A percentile compares a stretch with the other conserved stretches of the same genome.
phyloP scores from a whole-genome alignment of 2,888 invertebrate species.

The Odiellus spinosus region DNA sequence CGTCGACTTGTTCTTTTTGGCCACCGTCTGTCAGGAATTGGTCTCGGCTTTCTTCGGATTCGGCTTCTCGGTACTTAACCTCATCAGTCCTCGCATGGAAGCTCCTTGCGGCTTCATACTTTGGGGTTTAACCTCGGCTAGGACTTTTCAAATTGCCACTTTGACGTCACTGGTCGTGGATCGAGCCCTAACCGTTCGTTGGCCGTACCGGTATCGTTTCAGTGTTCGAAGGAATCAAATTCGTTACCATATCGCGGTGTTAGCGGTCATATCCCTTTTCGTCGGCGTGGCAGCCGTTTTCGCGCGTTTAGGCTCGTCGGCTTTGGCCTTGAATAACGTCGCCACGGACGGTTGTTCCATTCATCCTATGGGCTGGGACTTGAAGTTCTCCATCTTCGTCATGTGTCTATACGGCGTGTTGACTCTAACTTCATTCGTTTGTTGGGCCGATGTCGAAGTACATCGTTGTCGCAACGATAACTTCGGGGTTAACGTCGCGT shows the following conservation, averaged over 20 bases:
- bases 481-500: too few species aligned
- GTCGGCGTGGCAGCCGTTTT: constrained; percentile 39
- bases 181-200: constrained; percentile 30
- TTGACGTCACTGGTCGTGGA: constrained; percentile 37
- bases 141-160: constrained; percentile 38
- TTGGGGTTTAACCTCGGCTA: constrained; percentile 37
- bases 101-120: constrained; percentile 33
- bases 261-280: constrained; percentile 37
- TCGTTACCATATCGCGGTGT: constrained; percentile 37
- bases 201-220: constrained; percentile 27
- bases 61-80: constrained; percentile 17
- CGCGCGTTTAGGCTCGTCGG: constrained; percentile 23
- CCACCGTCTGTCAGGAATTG: constrained; percentile 29
- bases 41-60: constrained; percentile 17
- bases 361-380: constrained; percentile 11
- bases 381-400: constrained; percentile 9
- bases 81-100: constrained; percentile 13
- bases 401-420: constrained; percentile 8
- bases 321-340: background rate
- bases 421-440: constrained; percentile 4
- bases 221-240: constrained; percentile 28
- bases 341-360: constrained; percentile 19
- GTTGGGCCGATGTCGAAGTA: background rate
- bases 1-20: constrained; percentile 38
- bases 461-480: background rate